Evolutionary conservation across 2,113 vertebrate species (phyloP).

Genomic region (Pardalotus punctatus): DNA sequence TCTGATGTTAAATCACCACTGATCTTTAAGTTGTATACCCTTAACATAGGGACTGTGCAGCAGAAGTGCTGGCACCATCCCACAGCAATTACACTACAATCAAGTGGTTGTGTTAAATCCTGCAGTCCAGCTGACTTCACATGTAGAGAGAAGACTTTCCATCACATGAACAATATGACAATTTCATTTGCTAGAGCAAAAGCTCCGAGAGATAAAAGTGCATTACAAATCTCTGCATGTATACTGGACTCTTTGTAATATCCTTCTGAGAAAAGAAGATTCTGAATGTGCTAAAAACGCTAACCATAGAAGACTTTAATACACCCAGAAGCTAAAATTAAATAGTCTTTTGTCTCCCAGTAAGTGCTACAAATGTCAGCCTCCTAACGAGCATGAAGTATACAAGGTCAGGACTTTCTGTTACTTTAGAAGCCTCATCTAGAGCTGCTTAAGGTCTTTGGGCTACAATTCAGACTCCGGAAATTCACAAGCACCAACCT

Average conservation of each 20-base stretch:
- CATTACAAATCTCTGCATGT: background rate
- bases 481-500: background rate
- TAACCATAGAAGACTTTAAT: background rate
- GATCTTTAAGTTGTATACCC: background rate
- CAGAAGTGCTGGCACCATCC: background rate
- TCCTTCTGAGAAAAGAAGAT: background rate
- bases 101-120: background rate
- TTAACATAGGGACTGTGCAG: background rate
- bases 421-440: background rate
- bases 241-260: background rate
- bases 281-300: background rate
- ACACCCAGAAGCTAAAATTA: background rate
- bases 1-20: background rate
- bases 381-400: background rate
- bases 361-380: background rate
- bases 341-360: background rate
- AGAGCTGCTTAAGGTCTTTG: background rate
- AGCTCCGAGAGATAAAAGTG: background rate
- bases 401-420: background rate
- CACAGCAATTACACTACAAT: background rate
- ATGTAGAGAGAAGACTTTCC: background rate
- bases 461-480: background rate
- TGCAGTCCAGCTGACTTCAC: background rate
- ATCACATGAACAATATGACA: background rate
- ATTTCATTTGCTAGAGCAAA: background rate